Percentiles rank a stretch among this genome's conserved stretches.
Evolutionary conservation across 2,113 vertebrate genomes (phyloP).

Genomic region (Sisor rabdophorus): DNA sequence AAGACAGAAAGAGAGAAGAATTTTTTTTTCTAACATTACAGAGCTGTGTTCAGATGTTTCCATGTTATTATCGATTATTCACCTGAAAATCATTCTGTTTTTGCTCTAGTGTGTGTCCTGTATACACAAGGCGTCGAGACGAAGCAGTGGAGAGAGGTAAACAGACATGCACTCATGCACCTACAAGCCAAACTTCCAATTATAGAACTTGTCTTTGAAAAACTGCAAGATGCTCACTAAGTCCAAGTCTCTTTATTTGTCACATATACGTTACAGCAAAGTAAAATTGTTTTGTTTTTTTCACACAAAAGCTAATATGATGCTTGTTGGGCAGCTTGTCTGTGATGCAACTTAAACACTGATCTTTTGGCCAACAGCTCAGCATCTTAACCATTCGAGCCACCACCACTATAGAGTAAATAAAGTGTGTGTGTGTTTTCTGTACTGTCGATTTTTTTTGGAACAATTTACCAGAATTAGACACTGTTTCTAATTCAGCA

Average conservation of each 20-base stretch:
- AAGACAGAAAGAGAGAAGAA: no score
- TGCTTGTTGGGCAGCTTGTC: no score
- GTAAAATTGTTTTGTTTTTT: no score
- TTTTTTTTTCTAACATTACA: not conserved
- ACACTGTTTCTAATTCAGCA: not conserved
- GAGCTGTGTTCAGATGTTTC: not conserved
- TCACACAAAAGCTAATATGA: no score
- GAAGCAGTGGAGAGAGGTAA: slow-evolving; percentile 91
- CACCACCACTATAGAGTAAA: no score
- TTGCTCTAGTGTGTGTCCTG: slow-evolving; percentile 82
- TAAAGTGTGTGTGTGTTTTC: not conserved
- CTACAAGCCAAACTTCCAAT: slow-evolving; percentile 21
- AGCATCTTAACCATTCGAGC: no score
- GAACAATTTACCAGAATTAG: slow-evolving; percentile 6
- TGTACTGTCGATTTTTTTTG: slow-evolving; percentile 9
- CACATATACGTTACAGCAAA: no score
- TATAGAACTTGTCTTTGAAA: slow-evolving; percentile 1
- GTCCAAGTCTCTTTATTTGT: no score
- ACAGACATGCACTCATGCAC: slow-evolving; percentile 38
- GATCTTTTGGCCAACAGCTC: no score
- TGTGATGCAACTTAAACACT: no score
- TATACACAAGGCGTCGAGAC: slow-evolving; percentile 88
- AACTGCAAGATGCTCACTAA: slow-evolving; percentile 12
- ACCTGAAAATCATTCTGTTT: slow-evolving; percentile 24
- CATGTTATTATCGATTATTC: not conserved